A percentile compares a stretch with the other conserved stretches of the same genome.
These are phyloP conservation scores for Falcaria lacertinaria DNA, from an alignment of 2,888 invertebrate genomes.

Conservation along the genomic window DNA sequence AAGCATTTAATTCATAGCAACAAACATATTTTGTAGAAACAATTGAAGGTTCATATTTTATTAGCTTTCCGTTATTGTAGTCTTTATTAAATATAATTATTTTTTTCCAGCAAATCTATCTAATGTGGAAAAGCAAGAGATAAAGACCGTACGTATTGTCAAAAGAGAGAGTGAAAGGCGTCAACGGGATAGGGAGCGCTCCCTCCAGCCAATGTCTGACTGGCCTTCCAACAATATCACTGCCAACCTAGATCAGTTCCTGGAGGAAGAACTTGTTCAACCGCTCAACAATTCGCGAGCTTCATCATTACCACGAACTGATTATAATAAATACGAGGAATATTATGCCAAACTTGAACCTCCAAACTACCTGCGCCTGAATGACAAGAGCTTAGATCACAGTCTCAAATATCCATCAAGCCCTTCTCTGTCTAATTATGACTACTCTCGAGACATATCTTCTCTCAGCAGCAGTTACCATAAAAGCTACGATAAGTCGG, in stretches of 20 bases:
- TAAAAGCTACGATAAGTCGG: constrained; percentile 58
- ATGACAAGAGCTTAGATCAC: constrained; percentile 60
- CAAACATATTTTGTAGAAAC: too few relatives aligned
- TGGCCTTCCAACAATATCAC: constrained; percentile 63
- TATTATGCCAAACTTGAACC: constrained; percentile 54
- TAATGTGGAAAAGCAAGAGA: constrained; percentile 91
- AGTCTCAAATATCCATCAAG: constrained; percentile 73
- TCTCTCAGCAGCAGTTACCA: constrained; percentile 66
- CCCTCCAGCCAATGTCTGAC: constrained; percentile 70
- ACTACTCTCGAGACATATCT: constrained; percentile 65
- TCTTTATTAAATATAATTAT: neutral
- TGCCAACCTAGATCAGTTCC: constrained; percentile 68
- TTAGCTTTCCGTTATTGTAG: too few relatives aligned
- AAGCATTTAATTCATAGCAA: too few relatives aligned
- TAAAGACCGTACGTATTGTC: constrained; percentile 95
- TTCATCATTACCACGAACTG: constrained; percentile 75
- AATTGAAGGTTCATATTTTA: too few relatives aligned
- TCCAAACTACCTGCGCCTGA: constrained; percentile 47
- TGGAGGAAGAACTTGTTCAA: constrained; percentile 69
- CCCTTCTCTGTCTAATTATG: constrained; percentile 69
- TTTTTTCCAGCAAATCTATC: constrained; percentile 80
- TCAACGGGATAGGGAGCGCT: constrained; percentile 88
- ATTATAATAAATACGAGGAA: constrained; percentile 60
- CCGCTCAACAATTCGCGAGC: constrained; percentile 63
- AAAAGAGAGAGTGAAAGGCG: constrained; percentile 94